Base-by-base conservation (phyloP, 2,797 vertebrate species). In the Graptemys geographica region DNA sequence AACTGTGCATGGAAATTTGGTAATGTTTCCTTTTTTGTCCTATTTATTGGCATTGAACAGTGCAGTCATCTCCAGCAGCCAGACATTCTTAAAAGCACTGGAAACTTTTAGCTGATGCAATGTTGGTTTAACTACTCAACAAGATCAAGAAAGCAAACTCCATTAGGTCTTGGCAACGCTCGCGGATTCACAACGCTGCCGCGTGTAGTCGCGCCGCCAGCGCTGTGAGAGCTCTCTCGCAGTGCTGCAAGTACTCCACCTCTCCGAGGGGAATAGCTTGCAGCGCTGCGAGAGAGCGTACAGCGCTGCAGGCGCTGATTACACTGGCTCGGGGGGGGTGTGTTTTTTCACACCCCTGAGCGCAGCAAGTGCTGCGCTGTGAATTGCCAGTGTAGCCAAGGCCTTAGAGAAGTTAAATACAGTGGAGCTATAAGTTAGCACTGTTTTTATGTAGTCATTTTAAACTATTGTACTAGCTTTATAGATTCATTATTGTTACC, bases 21-120 rank as follows among this genome's bases (percentile, higher is more conserved):
- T 52, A 62, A 28, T 8, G 69, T 78, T 96, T 86, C 65, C 41
- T 79, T 87, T 81, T 31, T 44, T 82, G 49, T 41, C 55, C 88
- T 28, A 2, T 13, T 19, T 2, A 62, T 15, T 93, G 95, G 86
- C 90, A 2, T 72, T 86, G 18, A 79, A 81, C 83, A 81, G 69
- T 10, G 65, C 86, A 44, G 56, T 62, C 65, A 44, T 92, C 49
- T 53, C 79, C 21, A 55, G 83, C 92, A 82, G 31, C 82, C 74
- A 78, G 47, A 78, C 44, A 78, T 49, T 78, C 74, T 31, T 18
- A 44, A 59, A 90, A 89, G 53, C 82, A 83, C 89, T 15, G 0
- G 0, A 11, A 65, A 2, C 83, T 78, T 89, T 88, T 88, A 1
- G 0, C 52, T 15, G 83, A 79, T 88, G 59, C 90, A 87, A 55